Evolutionary conservation across 2,797 vertebrate genomes (phyloP).

Genomic region (Crax fasciolata): DNA sequence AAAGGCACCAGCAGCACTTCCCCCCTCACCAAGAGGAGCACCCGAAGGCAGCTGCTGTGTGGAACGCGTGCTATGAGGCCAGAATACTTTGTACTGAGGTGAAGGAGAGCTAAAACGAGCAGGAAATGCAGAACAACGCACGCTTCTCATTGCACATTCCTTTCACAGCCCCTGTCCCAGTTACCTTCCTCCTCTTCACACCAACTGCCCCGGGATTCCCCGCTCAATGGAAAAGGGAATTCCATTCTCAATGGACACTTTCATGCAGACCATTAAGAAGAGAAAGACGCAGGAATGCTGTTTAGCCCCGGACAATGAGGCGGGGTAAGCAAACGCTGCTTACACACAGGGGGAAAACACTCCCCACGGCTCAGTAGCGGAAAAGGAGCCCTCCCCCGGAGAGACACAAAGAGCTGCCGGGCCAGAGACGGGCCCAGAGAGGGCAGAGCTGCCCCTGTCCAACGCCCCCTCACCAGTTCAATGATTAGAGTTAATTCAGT

Average conservation of each 20-base stretch:
- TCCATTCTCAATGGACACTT: slow-evolving; percentile 19
- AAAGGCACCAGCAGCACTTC: not conserved
- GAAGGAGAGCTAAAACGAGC: not conserved
- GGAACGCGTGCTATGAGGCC: not conserved
- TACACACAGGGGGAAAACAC: rapidly evolving
- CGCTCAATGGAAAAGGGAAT: not conserved
- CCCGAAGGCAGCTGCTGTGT: not conserved
- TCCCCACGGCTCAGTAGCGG: not conserved
- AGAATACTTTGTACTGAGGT: not conserved
- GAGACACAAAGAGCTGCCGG: not conserved
- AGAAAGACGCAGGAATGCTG: slow-evolving; percentile 18
- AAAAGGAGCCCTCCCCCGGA: not conserved
- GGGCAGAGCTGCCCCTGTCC: not conserved
- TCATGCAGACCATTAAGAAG: not conserved
- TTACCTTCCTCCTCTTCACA: slow-evolving; percentile 4
- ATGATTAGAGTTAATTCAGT: too few species aligned
- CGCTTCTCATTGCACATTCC: not conserved
- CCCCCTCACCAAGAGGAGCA: not conserved
- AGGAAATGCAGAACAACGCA: rapidly evolving
- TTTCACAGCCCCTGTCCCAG: not conserved
- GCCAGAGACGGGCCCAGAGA: not conserved
- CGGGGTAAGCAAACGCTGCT: not conserved
- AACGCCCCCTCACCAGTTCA: too few species aligned
- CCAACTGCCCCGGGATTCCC: not conserved
- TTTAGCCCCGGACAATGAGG: not conserved